These are phyloP conservation scores for Drosophila prolongata DNA, from an alignment of 2,888 invertebrate genomes.

Conservation along the genomic window DNA sequence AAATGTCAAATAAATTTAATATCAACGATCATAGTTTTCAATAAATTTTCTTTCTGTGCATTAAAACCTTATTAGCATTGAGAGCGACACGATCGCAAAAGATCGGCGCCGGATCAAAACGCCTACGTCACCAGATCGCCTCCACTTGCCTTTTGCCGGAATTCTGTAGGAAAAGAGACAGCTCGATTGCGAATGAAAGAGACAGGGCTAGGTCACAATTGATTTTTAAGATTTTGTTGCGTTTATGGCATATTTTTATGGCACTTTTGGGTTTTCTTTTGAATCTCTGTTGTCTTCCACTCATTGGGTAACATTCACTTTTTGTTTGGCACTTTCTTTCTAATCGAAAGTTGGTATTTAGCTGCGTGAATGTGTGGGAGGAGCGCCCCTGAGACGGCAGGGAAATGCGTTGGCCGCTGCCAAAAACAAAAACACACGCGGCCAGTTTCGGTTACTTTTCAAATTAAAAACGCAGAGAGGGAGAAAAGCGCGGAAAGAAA, in stretches of 20 bases:
- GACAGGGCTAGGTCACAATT: conserved; percentile 38
- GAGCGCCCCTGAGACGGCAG: neutral
- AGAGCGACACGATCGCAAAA: conserved; percentile 32
- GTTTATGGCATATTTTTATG: conserved; percentile 45
- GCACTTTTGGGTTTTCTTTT: conserved; percentile 30
- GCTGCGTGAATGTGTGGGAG: conserved; percentile 44
- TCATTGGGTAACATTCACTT: conserved; percentile 64
- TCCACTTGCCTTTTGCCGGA: conserved; percentile 23
- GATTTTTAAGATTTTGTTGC: conserved; percentile 33
- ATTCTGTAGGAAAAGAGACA: conserved; percentile 45
- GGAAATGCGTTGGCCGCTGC: conserved; percentile 44
- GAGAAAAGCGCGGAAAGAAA: conserved; percentile 49
- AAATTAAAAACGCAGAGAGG: conserved; percentile 19
- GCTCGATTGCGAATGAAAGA: conserved; percentile 7
- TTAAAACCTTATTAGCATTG: conserved; percentile 31
- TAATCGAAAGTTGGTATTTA: conserved; percentile 64
- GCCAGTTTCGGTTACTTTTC: conserved; percentile 34
- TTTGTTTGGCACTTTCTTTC: conserved; percentile 74
- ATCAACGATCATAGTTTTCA: neutral
- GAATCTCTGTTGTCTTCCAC: conserved; percentile 30
- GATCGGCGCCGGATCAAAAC: conserved; percentile 34
- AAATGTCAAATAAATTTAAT: too few relatives aligned
- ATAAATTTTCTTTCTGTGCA: conserved; percentile 9
- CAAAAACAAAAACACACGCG: conserved; percentile 14
- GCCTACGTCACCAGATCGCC: conserved; percentile 45